Percentiles rank a stretch among this genome's conserved stretches.
Evolutionary conservation across 2,888 invertebrate genomes (phyloP).

Genomic region (Galeruca laticollis): DNA sequence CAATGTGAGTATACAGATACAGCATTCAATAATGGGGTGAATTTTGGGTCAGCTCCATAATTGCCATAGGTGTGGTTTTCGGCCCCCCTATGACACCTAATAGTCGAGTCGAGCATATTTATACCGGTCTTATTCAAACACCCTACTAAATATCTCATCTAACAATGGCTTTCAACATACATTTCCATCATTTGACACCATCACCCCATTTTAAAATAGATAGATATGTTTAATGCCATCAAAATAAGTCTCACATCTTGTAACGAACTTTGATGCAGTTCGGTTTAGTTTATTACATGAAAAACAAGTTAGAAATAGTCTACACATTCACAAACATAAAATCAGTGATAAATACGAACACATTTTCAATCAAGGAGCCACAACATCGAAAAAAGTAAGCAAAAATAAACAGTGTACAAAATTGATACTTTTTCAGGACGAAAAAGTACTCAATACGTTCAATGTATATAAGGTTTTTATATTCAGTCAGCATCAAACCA

Average conservation of each 20-base stretch:
- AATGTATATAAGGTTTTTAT: too few relatives aligned
- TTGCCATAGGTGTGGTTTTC: slow-evolving; percentile 16
- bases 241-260: not conserved
- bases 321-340: too few relatives aligned
- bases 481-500: too few relatives aligned
- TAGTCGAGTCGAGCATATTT: slow-evolving; percentile 2
- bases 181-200: not conserved
- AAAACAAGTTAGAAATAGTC: too few relatives aligned
- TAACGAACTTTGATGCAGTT: not conserved
- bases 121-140: not conserved
- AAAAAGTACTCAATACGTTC: too few relatives aligned
- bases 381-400: too few relatives aligned
- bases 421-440: too few relatives aligned
- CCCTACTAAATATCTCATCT: slow-evolving; percentile 9
- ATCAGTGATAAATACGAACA: too few relatives aligned
- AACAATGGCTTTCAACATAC: slow-evolving; percentile 8
- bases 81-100: slow-evolving; percentile 13
- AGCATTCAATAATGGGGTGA: not conserved
- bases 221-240: not conserved
- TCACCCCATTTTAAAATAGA: slow-evolving; percentile 1
- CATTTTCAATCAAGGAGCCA: too few relatives aligned
- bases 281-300: not conserved
- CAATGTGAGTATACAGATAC: too few relatives aligned
- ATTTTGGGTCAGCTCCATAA: not conserved
- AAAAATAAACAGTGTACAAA: too few relatives aligned